phyloP scores from a whole-genome alignment of 2,888 invertebrate species.

The Brachylomia viminalis region DNA sequence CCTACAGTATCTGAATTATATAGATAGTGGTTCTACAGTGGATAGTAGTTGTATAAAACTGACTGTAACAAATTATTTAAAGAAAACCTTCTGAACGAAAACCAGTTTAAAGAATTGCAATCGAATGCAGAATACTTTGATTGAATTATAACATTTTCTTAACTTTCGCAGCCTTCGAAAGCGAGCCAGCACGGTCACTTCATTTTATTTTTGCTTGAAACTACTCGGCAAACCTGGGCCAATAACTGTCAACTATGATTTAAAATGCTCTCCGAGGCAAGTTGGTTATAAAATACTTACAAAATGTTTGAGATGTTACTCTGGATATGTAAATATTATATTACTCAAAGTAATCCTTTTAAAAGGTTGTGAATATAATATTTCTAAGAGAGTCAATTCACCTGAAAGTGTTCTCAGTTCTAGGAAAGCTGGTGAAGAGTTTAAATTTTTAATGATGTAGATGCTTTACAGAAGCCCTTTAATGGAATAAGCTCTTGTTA shows the following conservation, averaged over 20 bases:
- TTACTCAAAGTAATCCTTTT: conserved; percentile 55
- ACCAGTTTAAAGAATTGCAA: conserved; percentile 31
- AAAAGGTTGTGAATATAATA: conserved; percentile 55
- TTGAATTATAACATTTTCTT: conserved; percentile 55
- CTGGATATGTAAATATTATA: conserved; percentile 46
- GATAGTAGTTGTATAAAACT: no score
- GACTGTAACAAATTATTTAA: conserved; percentile 2
- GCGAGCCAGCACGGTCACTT: conserved; percentile 35
- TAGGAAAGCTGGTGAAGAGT: not conserved
- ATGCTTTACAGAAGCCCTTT: not conserved
- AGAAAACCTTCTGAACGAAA: conserved; percentile 10
- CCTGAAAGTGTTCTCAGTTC: conserved; percentile 16
- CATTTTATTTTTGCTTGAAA: conserved; percentile 52
- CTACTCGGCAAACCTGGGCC: conserved; percentile 50
- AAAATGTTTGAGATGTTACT: conserved; percentile 55
- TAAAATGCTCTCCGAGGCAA: conserved; percentile 56
- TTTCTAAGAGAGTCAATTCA: conserved; percentile 32
- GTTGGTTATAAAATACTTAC: conserved; percentile 51
- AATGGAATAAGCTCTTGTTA: not conserved
- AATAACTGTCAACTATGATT: conserved; percentile 63
- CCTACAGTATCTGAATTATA: not conserved
- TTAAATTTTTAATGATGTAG: conserved; percentile 7
- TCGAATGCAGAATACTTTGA: conserved; percentile 46
- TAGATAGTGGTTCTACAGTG: not conserved
- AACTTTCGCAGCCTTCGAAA: conserved; percentile 42